Base-by-base conservation (phyloP, 2,113 vertebrate genomes). In the Vulpes vulpes region DNA sequence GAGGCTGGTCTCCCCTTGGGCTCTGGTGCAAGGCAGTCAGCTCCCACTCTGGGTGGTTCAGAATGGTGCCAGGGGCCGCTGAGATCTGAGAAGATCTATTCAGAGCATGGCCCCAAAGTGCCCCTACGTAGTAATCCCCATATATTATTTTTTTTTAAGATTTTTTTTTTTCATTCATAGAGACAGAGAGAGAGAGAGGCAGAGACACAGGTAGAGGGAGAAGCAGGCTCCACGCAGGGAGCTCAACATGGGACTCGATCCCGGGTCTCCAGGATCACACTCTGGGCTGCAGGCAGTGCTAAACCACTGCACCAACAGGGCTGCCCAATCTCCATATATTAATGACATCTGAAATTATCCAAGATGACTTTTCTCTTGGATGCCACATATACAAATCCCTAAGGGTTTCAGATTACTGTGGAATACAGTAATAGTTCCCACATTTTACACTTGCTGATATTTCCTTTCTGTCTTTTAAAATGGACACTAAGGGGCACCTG, bases 1-100 rank as follows among this genome's bases (percentile, higher is more conserved):
- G 32, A 35, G 1, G 22, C 19, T 8, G 3, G 23, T 65, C 2
- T 22, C 14, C 6, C 11, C 8, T 55, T 1, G 3, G 35, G 30
- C 11, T 49, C n/a, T 32, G 32, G 30, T 73, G n/a, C 60, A 86
- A 9, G 15, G 15, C n/a, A 35, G 71, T 17, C 4, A 17, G 20
- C 23, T n/a, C 79, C 69, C 60, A 3, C 11, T 38, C n/a, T 0
- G 12, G 62, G 38, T 62, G 89, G 71, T 1, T 11, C 23, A 55
- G 16, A 51, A 74, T 9, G 8, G 2, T 32, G 10, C 49, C 30
- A 59, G 30, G 49, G 80, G 30, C 15, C 32, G 80, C 17, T 8
- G 67, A 89, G 57, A 11, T 62, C 57, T n/a, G 59, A 76, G 38
- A 62, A 9, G 5, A 23, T 11, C 2, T 5, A 5, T 22, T 51